These are phyloP conservation scores for Ophion slaviceki DNA, from an alignment of 2,888 invertebrate species.

Conservation along the genomic window DNA sequence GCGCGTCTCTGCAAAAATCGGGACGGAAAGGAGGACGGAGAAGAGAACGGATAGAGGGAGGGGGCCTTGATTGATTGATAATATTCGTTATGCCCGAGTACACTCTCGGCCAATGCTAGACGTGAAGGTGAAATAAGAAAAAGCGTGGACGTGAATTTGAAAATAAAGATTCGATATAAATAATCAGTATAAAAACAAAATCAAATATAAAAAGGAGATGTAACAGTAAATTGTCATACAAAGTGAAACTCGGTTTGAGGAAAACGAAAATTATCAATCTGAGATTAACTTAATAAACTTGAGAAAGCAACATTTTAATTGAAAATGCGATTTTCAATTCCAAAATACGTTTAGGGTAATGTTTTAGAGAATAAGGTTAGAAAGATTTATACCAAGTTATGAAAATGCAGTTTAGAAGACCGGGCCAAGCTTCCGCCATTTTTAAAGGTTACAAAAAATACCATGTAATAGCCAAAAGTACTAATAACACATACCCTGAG, in stretches of 20 bases:
- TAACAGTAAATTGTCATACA: neutral
- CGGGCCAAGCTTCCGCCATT: too few relatives aligned
- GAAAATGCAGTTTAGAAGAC: too few relatives aligned
- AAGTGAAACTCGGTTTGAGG: neutral
- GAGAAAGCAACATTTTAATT: too few relatives aligned
- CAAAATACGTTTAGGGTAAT: too few relatives aligned
- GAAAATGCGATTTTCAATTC: too few relatives aligned
- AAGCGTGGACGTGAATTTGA: neutral
- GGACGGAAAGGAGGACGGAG: neutral
- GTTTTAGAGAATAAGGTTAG: too few relatives aligned
- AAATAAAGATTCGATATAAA: neutral
- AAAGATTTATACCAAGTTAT: too few relatives aligned
- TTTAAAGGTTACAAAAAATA: too few relatives aligned
- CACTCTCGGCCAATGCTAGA: neutral
- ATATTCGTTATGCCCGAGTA: neutral
- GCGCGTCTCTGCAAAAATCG: constrained; percentile 13
- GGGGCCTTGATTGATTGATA: neutral
- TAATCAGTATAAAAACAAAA: neutral
- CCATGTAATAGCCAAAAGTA: too few relatives aligned
- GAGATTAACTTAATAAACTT: too few relatives aligned
- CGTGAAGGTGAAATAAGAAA: neutral
- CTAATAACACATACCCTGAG: too few relatives aligned
- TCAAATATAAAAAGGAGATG: neutral
- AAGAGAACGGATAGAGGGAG: constrained; percentile 13
- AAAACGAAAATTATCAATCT: too few relatives aligned